Evolutionary conservation across 2,797 vertebrate species (phyloP).

Genomic region (Chaunax sp.): DNA sequence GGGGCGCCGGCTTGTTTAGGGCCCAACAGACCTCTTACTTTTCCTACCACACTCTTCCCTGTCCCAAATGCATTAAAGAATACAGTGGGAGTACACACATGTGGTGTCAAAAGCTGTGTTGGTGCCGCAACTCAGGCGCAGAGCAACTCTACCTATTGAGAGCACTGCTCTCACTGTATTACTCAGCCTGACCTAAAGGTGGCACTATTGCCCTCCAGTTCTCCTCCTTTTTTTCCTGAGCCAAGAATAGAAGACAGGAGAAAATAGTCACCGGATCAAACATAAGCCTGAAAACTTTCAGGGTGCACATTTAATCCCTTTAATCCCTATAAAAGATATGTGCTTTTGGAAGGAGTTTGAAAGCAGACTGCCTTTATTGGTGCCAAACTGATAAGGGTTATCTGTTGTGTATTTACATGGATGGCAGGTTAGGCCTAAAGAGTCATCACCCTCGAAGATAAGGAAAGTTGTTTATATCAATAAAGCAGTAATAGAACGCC

Average conservation of each 20-base stretch:
- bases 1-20: constrained; percentile 68
- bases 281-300: constrained; percentile 61
- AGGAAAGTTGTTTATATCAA: constrained; percentile 75
- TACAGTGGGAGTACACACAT: constrained; percentile 40
- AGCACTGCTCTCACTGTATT: constrained; percentile 46
- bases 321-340: constrained; percentile 74
- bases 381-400: constrained; percentile 76
- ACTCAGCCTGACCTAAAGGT: constrained; percentile 72
- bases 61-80: constrained; percentile 26
- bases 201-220: constrained; percentile 79
- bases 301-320: constrained; percentile 72
- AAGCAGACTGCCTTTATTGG: constrained; percentile 49
- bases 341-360: constrained; percentile 46
- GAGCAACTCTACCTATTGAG: constrained; percentile 27
- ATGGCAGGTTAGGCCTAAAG: constrained; percentile 67
- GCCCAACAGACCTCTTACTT: constrained; percentile 40
- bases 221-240: background rate
- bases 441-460: constrained; percentile 75
- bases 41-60: constrained; percentile 38
- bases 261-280: constrained; percentile 59
- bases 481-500: constrained; percentile 67
- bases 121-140: constrained; percentile 36
- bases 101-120: constrained; percentile 42
- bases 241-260: constrained; percentile 24
- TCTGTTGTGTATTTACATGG: constrained; percentile 79